phyloP scores from a whole-genome alignment of 2,797 vertebrate genomes.

The Sebastes iracundus region DNA sequence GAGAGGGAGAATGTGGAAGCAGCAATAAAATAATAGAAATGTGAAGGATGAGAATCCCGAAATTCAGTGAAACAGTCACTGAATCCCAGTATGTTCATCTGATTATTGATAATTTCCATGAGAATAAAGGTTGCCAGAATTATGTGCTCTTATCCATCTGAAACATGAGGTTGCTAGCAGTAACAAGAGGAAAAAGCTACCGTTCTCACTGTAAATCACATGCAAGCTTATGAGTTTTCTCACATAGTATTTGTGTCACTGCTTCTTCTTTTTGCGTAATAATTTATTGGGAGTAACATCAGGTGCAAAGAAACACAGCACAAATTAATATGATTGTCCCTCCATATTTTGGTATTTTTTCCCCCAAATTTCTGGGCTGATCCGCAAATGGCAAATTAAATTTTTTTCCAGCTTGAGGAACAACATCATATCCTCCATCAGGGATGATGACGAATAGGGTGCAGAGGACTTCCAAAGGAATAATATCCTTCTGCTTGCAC shows the following conservation, averaged over 20 bases:
- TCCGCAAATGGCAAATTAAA: too few relatives aligned
- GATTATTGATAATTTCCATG: not conserved
- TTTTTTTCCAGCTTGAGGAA: too few relatives aligned
- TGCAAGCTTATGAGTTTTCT: not conserved
- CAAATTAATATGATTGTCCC: not conserved
- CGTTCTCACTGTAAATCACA: not conserved
- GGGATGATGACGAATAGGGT: too few relatives aligned
- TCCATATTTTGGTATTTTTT: too few relatives aligned
- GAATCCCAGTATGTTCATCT: not conserved
- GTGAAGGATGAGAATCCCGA: not conserved
- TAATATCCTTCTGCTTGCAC: too few relatives aligned
- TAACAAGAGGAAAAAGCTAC: not conserved
- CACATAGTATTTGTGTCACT: not conserved
- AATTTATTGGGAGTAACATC: too few relatives aligned
- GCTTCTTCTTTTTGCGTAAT: too few relatives aligned
- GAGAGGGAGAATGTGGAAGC: slow-evolving; percentile 24
- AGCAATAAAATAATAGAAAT: slow-evolving; percentile 18
- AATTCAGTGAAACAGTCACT: slow-evolving; percentile 1
- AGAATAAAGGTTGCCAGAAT: not conserved
- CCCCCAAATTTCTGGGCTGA: too few relatives aligned
- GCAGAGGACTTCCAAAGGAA: too few relatives aligned
- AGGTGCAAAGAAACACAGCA: too few relatives aligned
- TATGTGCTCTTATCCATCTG: not conserved
- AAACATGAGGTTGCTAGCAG: not conserved
- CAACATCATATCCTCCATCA: too few relatives aligned